Evolutionary conservation across 2,113 vertebrate genomes (phyloP), one percentile per base, ranked within the genome.

Genomic region (Girardinichthys multiradiatus): DNA sequence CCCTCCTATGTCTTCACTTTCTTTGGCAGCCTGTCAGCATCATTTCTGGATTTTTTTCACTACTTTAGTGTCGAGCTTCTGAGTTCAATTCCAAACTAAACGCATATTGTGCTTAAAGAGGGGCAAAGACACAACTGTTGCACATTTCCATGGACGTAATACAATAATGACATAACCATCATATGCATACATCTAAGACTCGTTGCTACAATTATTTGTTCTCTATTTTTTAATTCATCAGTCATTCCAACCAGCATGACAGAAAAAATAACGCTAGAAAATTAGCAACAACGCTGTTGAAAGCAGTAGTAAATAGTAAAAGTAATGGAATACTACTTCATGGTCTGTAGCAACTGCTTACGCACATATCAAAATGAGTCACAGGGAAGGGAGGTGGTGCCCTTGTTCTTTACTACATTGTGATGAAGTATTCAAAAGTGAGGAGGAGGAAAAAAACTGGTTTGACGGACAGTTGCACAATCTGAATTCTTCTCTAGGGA

Each of bases 281-380:
- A 72, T 17, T 37, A 67, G 59, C 12, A 58, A 33, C 64, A 27
- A 61, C 27, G 57, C 59, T 35, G 59, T 70, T 54, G 71, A 85
- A 63, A 73, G 85, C 75, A 83, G 76, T 69, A 65, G 80, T 83
- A 74, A 54, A 61, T 64, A 74, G 73, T 39, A 61, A 67, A 27
- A 81, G 89, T 89, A 92, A 91, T 92, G 90, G 91, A 92, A 92
- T 88, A 90, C 79, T 91, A 84, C 83, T 89, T 77, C 62, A 42
- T 66, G 70, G 63, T 57, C 72, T 74, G 78, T 17, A 86, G 79
- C 2, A 48, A 28, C 79, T 91, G 89, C 92, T 87, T 91, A 90
- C 90, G 78, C 85, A 92, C 67, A 29, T 33, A 72, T 86, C 12
- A 14, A 66, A 68, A 71, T 92, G 88, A 93, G 79, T 93, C 90